Evolutionary conservation across 2,888 invertebrate species (phyloP).

Genomic region (Leptopilina syphax): DNA sequence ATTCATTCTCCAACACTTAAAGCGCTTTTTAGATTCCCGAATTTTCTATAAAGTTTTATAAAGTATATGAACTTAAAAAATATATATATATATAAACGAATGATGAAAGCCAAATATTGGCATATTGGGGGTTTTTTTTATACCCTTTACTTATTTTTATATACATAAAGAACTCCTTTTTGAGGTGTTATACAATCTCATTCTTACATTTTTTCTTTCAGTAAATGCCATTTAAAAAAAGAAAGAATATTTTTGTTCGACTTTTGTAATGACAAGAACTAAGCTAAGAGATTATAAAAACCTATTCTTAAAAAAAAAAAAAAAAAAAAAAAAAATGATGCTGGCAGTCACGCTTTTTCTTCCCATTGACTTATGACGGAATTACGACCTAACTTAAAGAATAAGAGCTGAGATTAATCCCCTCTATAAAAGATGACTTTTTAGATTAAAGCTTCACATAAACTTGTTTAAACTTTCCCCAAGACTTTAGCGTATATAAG

Average conservation of each 20-base stretch:
- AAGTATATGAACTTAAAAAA: conserved; percentile 23
- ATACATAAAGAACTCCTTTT: conserved; percentile 32
- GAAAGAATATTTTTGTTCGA: conserved; percentile 32
- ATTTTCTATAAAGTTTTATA: background rate
- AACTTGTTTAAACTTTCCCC: conserved; percentile 10
- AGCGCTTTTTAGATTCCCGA: background rate
- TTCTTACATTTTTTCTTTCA: conserved; percentile 15
- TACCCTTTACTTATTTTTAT: conserved; percentile 33
- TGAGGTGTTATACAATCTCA: background rate
- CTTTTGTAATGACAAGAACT: conserved; percentile 30
- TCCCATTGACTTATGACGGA: conserved; percentile 20
- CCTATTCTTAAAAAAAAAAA: conserved; percentile 12
- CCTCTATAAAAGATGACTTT: conserved; percentile 35
- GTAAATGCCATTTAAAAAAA: conserved; percentile 28
- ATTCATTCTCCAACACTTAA: conserved; percentile 12
- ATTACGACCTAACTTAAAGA: conserved; percentile 17
- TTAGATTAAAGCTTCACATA: conserved; percentile 11
- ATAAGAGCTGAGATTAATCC: conserved; percentile 30
- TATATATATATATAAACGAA: conserved; percentile 30
- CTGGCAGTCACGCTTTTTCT: conserved; percentile 23
- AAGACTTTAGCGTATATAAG: background rate
- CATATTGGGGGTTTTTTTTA: background rate
- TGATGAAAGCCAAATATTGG: conserved; percentile 26
- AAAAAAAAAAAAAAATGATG: conserved; percentile 31
- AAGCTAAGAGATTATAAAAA: conserved; percentile 29